A percentile compares a stretch with the other conserved stretches of the same genome.
Evolutionary conservation across 2,797 vertebrate genomes (phyloP).

Genomic region (Poecilia wingei): DNA sequence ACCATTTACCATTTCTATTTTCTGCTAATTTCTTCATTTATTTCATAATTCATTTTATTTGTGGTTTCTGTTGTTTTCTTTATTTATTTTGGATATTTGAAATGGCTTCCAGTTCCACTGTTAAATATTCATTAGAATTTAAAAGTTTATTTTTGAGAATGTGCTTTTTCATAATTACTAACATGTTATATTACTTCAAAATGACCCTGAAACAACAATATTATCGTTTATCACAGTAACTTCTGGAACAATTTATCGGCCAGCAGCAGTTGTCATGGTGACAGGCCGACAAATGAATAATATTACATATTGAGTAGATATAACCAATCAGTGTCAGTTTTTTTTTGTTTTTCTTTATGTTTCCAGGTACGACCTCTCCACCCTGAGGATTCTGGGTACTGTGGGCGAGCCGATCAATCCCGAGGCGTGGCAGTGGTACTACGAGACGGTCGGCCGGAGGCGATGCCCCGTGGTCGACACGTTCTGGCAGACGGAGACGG

Average conservation of each 20-base stretch:
- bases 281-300: too few species aligned
- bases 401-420: slow-evolving; percentile 86
- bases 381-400: slow-evolving; percentile 80
- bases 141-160: too few species aligned
- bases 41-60: neutral
- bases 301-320: too few species aligned
- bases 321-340: neutral
- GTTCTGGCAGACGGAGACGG: slow-evolving; percentile 87
- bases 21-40: neutral
- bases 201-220: too few species aligned
- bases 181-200: too few species aligned
- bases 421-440: slow-evolving; percentile 85
- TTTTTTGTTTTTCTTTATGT: neutral
- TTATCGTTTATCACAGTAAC: too few species aligned
- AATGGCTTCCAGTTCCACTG: neutral
- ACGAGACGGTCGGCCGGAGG: slow-evolving; percentile 76
- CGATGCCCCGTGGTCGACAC: slow-evolving; percentile 83
- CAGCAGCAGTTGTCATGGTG: too few species aligned
- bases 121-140: neutral
- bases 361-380: slow-evolving; percentile 79
- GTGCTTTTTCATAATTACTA: too few species aligned
- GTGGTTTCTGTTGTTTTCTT: neutral
- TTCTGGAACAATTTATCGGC: too few species aligned
- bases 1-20: neutral
- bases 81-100: neutral